phyloP scores from a whole-genome alignment of 2,888 invertebrate genomes.

The Ephialtes manifestator region DNA sequence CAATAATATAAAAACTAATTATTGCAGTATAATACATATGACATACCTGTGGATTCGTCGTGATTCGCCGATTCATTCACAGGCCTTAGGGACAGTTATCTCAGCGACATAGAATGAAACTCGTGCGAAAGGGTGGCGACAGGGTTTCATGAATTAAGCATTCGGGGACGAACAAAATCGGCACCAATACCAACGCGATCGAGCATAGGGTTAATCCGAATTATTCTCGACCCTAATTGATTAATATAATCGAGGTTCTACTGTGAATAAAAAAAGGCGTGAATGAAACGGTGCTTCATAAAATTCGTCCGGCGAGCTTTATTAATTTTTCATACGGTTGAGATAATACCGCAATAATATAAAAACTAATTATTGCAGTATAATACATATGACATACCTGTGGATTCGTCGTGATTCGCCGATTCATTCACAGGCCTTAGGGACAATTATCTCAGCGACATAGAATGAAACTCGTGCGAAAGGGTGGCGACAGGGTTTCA shows the following conservation, averaged over 20 bases:
- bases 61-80: conserved; percentile 18
- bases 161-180: too few relatives aligned
- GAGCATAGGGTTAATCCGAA: too few relatives aligned
- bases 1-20: conserved; percentile 21
- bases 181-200: too few relatives aligned
- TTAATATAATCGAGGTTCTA: too few relatives aligned
- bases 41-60: conserved; percentile 13
- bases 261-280: background rate
- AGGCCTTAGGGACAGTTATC: background rate
- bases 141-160: too few relatives aligned
- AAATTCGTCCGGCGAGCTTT: background rate
- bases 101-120: conserved; percentile 31
- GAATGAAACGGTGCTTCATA: background rate
- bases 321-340: background rate
- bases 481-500: too few relatives aligned
- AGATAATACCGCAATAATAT: conserved; percentile 16
- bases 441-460: conserved; percentile 14
- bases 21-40: background rate
- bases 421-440: conserved; percentile 8
- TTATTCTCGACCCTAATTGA: too few relatives aligned
- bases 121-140: too few relatives aligned
- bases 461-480: conserved; percentile 1
- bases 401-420: conserved; percentile 9
- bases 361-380: conserved; percentile 9
- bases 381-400: conserved; percentile 4